A percentile compares a stretch with the other conserved stretches of the same genome.
phyloP scores from a whole-genome alignment of 2,888 invertebrate genomes.

The Zelleria hepariella region DNA sequence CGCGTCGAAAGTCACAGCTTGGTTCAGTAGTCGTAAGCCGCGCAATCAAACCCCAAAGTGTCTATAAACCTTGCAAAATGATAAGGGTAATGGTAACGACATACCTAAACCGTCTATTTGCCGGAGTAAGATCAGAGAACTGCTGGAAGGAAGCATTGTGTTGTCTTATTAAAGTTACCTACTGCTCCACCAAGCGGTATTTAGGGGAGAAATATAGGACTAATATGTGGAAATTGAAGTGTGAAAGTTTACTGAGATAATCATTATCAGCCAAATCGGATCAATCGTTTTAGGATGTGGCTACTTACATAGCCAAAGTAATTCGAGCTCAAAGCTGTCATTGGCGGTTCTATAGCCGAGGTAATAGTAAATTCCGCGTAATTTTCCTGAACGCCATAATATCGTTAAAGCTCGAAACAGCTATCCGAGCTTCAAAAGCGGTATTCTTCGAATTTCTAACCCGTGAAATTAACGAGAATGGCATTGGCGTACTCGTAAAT shows the following conservation, averaged over 20 bases:
- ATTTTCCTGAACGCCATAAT: not conserved
- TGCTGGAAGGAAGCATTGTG: not conserved
- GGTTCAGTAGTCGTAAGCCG: not conserved
- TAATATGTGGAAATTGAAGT: not conserved
- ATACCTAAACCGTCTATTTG: not conserved
- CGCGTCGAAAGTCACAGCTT: not conserved
- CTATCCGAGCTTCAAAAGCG: constrained; percentile 8
- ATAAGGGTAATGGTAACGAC: constrained; percentile 5
- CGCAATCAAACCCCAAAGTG: constrained; percentile 2
- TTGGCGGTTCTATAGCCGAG: not conserved
- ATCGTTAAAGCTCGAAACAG: constrained; percentile 10
- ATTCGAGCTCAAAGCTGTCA: not conserved
- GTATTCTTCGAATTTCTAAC: constrained; percentile 13
- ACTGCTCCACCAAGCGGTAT: not conserved
- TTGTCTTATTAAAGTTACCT: not conserved
- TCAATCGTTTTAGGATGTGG: not conserved
- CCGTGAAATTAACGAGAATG: constrained; percentile 26
- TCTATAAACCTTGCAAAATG: constrained; percentile 6
- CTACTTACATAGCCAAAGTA: too few relatives aligned
- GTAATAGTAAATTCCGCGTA: not conserved
- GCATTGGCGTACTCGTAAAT: constrained; percentile 49
- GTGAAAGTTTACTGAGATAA: not conserved
- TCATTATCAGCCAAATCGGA: not conserved
- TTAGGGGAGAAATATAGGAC: not conserved
- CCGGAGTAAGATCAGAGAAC: not conserved